Evolutionary conservation across 2,797 vertebrate species (phyloP).

Genomic region (Gymnothorax javanicus): DNA sequence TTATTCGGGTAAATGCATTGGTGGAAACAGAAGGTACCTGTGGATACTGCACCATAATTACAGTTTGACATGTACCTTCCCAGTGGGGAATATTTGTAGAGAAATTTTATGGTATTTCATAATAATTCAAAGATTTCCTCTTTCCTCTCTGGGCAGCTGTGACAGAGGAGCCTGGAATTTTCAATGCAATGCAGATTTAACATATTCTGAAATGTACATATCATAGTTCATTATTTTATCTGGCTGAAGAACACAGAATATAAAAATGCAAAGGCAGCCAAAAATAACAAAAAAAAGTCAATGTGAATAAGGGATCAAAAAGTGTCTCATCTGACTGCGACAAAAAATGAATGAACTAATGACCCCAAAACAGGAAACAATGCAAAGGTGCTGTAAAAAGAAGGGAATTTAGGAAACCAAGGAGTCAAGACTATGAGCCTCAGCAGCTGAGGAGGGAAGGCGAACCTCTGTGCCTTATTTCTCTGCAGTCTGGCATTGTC

Average conservation of each 20-base stretch:
- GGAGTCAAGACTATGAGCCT: background rate
- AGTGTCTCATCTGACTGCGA: background rate
- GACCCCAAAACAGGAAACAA: background rate
- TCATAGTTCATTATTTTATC: background rate
- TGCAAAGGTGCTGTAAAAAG: background rate
- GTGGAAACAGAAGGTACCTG: background rate
- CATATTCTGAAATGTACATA: conserved; percentile 15
- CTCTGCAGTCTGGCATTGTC: too few species aligned
- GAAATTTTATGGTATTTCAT: background rate
- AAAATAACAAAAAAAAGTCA: background rate
- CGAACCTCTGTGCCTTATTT: background rate
- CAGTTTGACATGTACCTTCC: background rate
- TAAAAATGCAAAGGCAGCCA: background rate
- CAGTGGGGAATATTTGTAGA: background rate
- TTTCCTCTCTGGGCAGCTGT: background rate
- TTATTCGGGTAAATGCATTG: background rate
- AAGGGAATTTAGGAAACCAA: background rate
- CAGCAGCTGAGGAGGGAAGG: background rate
- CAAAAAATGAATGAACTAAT: background rate
- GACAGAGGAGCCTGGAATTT: background rate
- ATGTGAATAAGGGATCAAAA: background rate
- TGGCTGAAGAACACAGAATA: background rate
- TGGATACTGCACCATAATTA: background rate
- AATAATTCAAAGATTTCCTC: background rate
- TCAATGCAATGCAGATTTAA: background rate